A percentile compares a stretch with the other conserved stretches of the same genome.
Evolutionary conservation across 2,113 vertebrate genomes (phyloP).

Genomic region (Sinosuthora webbiana): DNA sequence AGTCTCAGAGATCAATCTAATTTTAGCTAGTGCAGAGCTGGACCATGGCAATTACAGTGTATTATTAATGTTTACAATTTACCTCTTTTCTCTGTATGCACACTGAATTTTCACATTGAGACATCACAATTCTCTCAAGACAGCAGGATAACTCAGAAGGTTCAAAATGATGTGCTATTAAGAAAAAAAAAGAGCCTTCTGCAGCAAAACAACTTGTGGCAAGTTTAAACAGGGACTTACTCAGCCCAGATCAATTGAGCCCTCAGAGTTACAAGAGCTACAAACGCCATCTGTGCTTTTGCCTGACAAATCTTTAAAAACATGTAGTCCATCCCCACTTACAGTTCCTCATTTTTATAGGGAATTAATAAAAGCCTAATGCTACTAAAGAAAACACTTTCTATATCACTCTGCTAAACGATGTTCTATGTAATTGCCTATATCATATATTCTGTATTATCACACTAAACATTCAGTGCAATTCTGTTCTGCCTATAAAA

Average conservation of each 20-base stretch:
- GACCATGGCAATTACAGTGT: background rate
- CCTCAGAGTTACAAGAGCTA: background rate
- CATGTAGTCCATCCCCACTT: background rate
- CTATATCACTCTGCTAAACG: background rate
- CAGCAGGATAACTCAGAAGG: background rate
- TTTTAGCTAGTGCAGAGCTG: constrained; percentile 49
- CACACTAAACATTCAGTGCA: constrained; percentile 46
- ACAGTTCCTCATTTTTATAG: background rate
- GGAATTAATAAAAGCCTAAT: background rate
- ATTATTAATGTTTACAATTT: constrained; percentile 46
- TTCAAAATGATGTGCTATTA: background rate
- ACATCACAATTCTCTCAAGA: background rate
- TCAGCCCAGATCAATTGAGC: background rate
- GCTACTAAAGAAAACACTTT: constrained; percentile 16
- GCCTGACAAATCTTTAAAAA: background rate
- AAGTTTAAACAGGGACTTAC: background rate
- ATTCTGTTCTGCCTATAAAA: constrained; percentile 49
- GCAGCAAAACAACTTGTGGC: background rate
- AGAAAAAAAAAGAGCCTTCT: background rate
- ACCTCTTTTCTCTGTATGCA: background rate
- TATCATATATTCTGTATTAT: background rate
- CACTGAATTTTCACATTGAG: background rate
- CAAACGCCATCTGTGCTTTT: background rate
- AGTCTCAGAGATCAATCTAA: constrained; percentile 69
- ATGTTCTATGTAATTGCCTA: background rate